A percentile compares a stretch with the other conserved stretches of the same genome.
phyloP scores from a whole-genome alignment of 1,140 invertebrate genomes.

The Arion vulgaris region DNA sequence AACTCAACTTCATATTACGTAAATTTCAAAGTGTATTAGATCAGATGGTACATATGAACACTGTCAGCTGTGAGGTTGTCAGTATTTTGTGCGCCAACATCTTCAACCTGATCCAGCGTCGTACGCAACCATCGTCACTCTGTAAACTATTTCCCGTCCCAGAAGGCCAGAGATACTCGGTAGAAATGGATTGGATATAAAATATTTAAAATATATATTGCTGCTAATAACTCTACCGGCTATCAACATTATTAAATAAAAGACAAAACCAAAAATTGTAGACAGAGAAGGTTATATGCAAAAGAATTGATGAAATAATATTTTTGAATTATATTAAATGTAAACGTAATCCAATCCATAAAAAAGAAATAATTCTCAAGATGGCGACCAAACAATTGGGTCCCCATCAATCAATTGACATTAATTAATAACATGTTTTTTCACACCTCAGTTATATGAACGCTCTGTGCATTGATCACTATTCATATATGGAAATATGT shows the following conservation, averaged over 20 bases:
- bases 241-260: no score
- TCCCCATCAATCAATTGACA: neutral
- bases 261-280: no score
- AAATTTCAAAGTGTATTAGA: neutral
- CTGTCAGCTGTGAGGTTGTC: neutral
- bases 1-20: neutral
- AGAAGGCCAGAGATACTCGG: slow-evolving; percentile 1
- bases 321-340: neutral
- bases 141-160: slow-evolving; percentile 37
- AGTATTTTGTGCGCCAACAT: neutral
- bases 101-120: slow-evolving; percentile 26
- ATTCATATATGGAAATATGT: neutral
- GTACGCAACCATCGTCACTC: slow-evolving; percentile 38
- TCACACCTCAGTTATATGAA: neutral
- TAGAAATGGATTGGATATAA: neutral
- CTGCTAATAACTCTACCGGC: no score
- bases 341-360: neutral
- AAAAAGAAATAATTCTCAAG: slow-evolving; percentile 8
- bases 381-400: slow-evolving; percentile 34
- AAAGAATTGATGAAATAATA: neutral
- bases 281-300: no score
- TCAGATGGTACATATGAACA: slow-evolving; percentile 7
- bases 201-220: no score
- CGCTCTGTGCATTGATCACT: no score
- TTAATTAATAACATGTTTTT: slow-evolving; percentile 1